A percentile compares a stretch with the other conserved stretches of the same genome.
Conservation (phyloP, 2,888 invertebrate species). For the Ochropacha duplaris region DNA sequence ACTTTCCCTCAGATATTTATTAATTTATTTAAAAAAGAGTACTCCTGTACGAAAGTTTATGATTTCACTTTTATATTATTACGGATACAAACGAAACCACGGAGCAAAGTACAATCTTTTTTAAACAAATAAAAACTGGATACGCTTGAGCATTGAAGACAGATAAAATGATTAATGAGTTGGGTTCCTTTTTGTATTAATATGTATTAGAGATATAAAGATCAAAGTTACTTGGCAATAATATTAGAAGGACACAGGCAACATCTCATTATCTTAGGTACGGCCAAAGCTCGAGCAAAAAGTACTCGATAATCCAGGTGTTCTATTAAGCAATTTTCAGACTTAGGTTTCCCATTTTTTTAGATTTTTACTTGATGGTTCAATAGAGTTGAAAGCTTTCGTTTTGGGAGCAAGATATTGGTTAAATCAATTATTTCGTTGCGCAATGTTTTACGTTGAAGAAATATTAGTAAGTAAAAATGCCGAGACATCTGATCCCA, state of each 20-base stretch:
- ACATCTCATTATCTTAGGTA: not conserved
- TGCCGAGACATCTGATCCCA: too few relatives aligned
- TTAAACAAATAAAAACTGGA: not conserved
- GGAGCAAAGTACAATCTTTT: too few relatives aligned
- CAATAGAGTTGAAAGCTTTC: not conserved
- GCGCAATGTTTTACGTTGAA: not conserved
- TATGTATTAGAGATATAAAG: constrained; percentile 12
- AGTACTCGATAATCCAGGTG: not conserved
- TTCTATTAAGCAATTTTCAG: not conserved
- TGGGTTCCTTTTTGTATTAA: constrained; percentile 15
- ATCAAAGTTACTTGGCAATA: constrained; percentile 29
- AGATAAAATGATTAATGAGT: constrained; percentile 11
- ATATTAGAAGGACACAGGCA: constrained; percentile 12
- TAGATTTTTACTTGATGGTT: not conserved
- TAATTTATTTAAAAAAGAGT: too few relatives aligned
- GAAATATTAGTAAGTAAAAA: too few relatives aligned
- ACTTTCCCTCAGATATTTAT: too few relatives aligned
- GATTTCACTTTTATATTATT: too few relatives aligned
- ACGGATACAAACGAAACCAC: too few relatives aligned
- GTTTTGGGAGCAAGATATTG: not conserved
- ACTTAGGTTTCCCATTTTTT: not conserved
- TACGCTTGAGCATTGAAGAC: not conserved
- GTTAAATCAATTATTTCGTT: not conserved
- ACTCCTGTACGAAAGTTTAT: too few relatives aligned
- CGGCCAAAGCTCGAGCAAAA: not conserved